These are phyloP conservation scores for Malurus elegans DNA, from an alignment of 2,113 vertebrate species.

Conservation along the genomic window DNA sequence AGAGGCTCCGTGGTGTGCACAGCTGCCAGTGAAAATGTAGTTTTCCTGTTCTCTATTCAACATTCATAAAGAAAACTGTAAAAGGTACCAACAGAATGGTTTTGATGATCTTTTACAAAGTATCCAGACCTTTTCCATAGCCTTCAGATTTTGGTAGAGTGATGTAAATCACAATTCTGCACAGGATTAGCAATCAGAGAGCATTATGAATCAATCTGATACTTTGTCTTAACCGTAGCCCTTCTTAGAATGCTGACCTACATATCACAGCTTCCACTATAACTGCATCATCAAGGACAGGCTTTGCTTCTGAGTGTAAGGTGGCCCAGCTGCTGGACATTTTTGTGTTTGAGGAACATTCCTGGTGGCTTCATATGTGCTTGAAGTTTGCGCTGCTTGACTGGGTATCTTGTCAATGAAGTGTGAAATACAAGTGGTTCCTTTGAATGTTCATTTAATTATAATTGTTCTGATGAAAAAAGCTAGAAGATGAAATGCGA, in stretches of 20 bases:
- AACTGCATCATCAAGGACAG: background rate
- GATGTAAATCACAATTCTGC: background rate
- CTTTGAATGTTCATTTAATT: background rate
- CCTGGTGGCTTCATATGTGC: background rate
- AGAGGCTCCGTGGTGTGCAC: fast-evolving
- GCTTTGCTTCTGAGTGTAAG: background rate
- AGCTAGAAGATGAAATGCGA: background rate
- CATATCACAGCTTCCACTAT: background rate
- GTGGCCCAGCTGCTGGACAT: background rate
- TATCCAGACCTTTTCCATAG: background rate
- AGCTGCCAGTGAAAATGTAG: fast-evolving
- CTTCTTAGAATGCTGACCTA: conserved; percentile 23
- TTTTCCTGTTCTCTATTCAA: background rate
- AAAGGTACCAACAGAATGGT: background rate
- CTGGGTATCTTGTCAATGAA: background rate
- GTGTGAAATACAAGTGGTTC: background rate
- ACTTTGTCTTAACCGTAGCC: background rate
- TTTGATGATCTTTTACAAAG: background rate
- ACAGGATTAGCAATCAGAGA: conserved; percentile 39
- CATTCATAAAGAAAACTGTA: background rate
- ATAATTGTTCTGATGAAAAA: background rate
- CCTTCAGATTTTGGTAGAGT: background rate
- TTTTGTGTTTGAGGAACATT: background rate
- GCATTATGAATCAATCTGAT: conserved; percentile 40
- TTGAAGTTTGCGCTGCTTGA: background rate